Percentiles rank a stretch among this genome's conserved stretches.
Evolutionary conservation across 2,797 vertebrate species (phyloP).

Genomic region (Paguma larvata): DNA sequence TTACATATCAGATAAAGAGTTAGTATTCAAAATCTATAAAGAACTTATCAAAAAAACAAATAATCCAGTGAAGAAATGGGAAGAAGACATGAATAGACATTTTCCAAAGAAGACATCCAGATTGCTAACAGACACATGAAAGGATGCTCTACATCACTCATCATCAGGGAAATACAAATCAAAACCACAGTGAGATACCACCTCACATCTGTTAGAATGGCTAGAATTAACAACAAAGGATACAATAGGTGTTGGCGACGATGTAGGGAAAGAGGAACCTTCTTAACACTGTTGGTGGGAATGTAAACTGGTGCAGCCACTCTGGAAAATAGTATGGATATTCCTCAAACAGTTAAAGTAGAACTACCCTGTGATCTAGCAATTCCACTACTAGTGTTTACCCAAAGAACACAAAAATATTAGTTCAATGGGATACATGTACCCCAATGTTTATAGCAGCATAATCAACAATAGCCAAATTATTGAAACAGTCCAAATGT

Average conservation of each 20-base stretch:
- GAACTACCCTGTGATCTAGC: too few species aligned
- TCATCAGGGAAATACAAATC: neutral
- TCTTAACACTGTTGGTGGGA: neutral
- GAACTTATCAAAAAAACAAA: too few species aligned
- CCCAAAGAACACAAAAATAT: too few species aligned
- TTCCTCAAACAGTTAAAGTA: too few species aligned
- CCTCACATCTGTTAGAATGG: neutral
- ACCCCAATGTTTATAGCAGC: neutral
- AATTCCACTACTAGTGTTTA: too few species aligned
- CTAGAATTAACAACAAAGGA: neutral
- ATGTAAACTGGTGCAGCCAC: neutral
- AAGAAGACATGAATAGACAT: too few species aligned
- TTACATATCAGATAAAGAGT: neutral
- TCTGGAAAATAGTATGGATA: neutral
- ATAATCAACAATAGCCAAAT: neutral
- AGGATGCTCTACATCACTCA: neutral
- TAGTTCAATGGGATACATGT: too few species aligned
- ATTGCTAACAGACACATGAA: too few species aligned
- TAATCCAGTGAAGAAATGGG: too few species aligned
- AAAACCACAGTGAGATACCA: neutral
- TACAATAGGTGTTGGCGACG: neutral
- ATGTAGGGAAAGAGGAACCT: neutral
- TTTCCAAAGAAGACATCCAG: too few species aligned
- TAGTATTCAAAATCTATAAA: too few species aligned
- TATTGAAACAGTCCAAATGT: neutral